Conservation (phyloP, 1,140 invertebrate genomes). For the Cyclina sinensis region DNA sequence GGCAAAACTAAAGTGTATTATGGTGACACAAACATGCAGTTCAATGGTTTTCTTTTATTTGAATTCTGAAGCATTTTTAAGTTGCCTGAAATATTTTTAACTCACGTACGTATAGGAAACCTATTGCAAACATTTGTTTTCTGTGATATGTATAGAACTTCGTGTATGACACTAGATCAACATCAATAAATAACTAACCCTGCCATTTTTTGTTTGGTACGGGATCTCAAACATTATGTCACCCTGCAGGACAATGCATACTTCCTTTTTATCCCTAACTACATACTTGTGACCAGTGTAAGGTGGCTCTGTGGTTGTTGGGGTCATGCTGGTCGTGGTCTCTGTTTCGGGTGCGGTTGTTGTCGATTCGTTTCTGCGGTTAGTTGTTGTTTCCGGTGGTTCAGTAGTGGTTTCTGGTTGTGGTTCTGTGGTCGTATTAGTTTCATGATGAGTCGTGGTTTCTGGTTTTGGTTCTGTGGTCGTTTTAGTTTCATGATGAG, state of each 20-base stretch:
- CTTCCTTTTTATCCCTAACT: neutral
- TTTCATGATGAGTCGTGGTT: neutral
- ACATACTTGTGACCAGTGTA: neutral
- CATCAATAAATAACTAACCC: too few species aligned
- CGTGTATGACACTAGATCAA: too few species aligned
- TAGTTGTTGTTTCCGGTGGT: neutral
- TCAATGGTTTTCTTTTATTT: too few species aligned
- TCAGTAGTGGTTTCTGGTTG: neutral
- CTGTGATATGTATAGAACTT: too few species aligned
- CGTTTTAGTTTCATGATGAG: neutral
- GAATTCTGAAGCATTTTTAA: too few species aligned
- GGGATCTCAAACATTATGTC: neutral
- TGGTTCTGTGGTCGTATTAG: neutral
- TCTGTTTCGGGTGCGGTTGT: neutral
- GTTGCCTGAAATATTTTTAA: too few species aligned
- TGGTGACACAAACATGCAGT: too few species aligned
- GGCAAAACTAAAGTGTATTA: too few species aligned
- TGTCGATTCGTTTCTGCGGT: neutral
- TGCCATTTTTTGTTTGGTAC: neutral
- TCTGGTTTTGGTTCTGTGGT: neutral
- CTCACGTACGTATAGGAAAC: too few species aligned
- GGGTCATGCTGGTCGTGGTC: neutral
- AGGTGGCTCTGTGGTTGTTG: neutral
- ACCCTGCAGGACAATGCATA: slow-evolving; percentile 6
- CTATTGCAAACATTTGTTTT: too few species aligned